These are phyloP conservation scores for Probaryconus sp. DNA, from an alignment of 1,140 invertebrate genomes.

Conservation along the genomic window DNA sequence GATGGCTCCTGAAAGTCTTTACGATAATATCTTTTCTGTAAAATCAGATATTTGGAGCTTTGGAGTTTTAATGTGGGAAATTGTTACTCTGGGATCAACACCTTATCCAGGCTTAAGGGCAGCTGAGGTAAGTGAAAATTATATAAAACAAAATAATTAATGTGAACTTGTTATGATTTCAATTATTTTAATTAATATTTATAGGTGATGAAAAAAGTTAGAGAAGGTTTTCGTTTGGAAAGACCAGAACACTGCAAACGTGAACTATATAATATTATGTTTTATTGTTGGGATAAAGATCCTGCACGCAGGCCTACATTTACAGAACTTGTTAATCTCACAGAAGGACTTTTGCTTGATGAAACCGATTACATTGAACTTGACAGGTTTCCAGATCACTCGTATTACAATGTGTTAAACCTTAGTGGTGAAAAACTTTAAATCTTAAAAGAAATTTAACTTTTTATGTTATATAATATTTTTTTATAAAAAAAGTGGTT, in stretches of 20 bases:
- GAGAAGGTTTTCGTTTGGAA: conserved; percentile 90
- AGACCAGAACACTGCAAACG: conserved; percentile 93
- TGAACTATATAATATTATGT: conserved; percentile 96
- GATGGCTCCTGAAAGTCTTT: conserved; percentile 96
- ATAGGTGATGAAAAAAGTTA: conserved; percentile 81
- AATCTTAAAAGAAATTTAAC: conserved; percentile 39
- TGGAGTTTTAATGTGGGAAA: conserved; percentile 95
- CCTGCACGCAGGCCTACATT: conserved; percentile 87
- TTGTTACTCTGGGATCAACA: conserved; percentile 93
- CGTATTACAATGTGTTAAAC: conserved; percentile 94
- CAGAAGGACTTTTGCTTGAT: conserved; percentile 89
- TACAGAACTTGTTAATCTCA: conserved; percentile 85
- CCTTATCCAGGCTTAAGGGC: conserved; percentile 93
- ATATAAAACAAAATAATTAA: neutral
- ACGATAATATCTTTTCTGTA: conserved; percentile 93
- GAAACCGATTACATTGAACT: conserved; percentile 96
- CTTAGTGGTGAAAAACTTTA: conserved; percentile 91
- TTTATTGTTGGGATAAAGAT: conserved; percentile 94
- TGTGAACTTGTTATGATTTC: too few species aligned
- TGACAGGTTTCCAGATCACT: conserved; percentile 94
- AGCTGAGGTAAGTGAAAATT: conserved; percentile 81
- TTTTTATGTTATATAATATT: conserved; percentile 4
- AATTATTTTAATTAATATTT: too few species aligned
- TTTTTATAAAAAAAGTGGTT: conserved; percentile 21
- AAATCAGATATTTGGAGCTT: conserved; percentile 97